Conservation (phyloP, 2,797 vertebrate species). For the Aeoliscus strigatus region DNA sequence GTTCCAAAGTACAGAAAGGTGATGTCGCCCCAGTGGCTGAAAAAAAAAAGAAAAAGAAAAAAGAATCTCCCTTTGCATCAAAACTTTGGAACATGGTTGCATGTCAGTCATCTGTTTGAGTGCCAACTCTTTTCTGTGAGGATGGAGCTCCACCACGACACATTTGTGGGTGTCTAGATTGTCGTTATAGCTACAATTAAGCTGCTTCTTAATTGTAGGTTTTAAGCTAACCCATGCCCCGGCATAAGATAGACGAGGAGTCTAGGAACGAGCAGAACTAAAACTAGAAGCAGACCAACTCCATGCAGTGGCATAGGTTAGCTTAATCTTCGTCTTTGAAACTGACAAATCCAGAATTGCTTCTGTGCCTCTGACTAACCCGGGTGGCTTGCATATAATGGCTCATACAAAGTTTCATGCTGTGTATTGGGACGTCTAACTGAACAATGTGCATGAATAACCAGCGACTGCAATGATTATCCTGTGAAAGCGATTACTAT, state of each 20-base stretch:
- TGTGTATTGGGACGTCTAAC: constrained; percentile 52
- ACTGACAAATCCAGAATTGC: constrained; percentile 57
- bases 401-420: constrained; percentile 52
- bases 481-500: constrained; percentile 46
- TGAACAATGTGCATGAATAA: constrained; percentile 54
- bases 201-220: constrained; percentile 65
- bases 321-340: constrained; percentile 59
- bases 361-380: constrained; percentile 69
- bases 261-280: constrained; percentile 25
- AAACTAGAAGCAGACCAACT: constrained; percentile 41
- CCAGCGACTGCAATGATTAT: constrained; percentile 29
- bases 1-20: constrained; percentile 50
- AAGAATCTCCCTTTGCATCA: constrained; percentile 48
- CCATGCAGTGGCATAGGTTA: constrained; percentile 57
- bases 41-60: constrained; percentile 21
- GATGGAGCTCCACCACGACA: constrained; percentile 26
- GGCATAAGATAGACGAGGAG: constrained; percentile 48
- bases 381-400: constrained; percentile 57
- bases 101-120: constrained; percentile 56
- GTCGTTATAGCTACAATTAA: constrained; percentile 63
- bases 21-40: constrained; percentile 50
- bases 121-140: constrained; percentile 22
- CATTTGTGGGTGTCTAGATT: constrained; percentile 41
- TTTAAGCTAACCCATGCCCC: constrained; percentile 67
- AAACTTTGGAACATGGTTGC: constrained; percentile 62